Base-by-base conservation (phyloP, 2,888 invertebrate genomes). In the Calameuta filiformis region DNA sequence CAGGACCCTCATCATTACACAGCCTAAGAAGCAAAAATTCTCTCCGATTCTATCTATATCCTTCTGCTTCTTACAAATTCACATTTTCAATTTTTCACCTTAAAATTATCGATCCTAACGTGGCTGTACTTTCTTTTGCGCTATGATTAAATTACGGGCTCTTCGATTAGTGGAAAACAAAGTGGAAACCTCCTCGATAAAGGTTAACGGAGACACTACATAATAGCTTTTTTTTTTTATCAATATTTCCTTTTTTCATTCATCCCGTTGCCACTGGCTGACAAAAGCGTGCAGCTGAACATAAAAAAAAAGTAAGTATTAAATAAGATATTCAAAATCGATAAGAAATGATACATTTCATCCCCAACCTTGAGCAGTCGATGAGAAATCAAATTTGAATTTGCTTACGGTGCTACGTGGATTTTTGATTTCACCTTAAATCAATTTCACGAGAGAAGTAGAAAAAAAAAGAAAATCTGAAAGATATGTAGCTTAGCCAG, bases 111-210 rank as follows among this genome's bases (percentile, higher is more conserved):
- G 40, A 23, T 23, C 40, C 15, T 56, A 56, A 23, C 40, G 40
- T 56, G 23, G 6, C 40, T 56, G 23, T 56, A 56, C 40, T 56
- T 56, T 56, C 40, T 9, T 56, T 56, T 56, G 40, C 40, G 40
- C 40, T 56, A 56, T 56, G 6, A 4, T 23, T 56, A 23, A 23
- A 23, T 56, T 56, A 56, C 40, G 23, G 40, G 40, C 40, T 23
- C 40, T 23, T 56, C 40, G 40, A 56, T 23, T 23, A 56, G 15
- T 56, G 40, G 15, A 56, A 56, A 56, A 9, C 15, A 56, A 56
- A 56, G 23, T 56, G 1, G 40, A 56, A 56, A 56, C 9, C 40
- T 23, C 83, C 84, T 85, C 77, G 79, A 79, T 82, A 79, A 79
- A 83, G 82, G 80, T 85, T 81, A 83, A 74, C 40, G 73, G 23